phyloP scores from a whole-genome alignment of 2,888 invertebrate species.

The Orthonychiurus folsomi region DNA sequence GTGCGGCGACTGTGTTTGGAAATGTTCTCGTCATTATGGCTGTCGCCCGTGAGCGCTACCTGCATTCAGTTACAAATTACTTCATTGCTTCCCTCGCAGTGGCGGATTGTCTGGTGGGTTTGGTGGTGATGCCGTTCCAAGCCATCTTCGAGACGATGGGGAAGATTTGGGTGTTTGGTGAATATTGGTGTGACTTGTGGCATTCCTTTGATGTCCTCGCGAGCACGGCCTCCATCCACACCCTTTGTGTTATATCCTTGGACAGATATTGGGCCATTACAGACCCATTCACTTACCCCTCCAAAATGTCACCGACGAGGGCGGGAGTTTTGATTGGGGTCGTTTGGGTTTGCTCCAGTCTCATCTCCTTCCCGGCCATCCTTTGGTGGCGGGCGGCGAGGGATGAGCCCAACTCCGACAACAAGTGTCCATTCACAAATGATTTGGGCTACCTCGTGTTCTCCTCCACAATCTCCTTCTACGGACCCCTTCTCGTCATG shows the following conservation, averaged over 20 bases:
- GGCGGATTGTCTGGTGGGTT: constrained; percentile 89
- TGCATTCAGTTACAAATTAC: constrained; percentile 95
- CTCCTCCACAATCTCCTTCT: constrained; percentile 95
- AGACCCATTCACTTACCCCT: constrained; percentile 94
- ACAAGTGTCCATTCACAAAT: constrained; percentile 92
- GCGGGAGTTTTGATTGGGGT: constrained; percentile 80
- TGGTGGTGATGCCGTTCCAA: constrained; percentile 96
- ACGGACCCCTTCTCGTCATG: constrained; percentile 92
- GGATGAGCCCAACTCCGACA: constrained; percentile 61
- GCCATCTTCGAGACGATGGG: constrained; percentile 80
- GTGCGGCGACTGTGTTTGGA: constrained; percentile 86
- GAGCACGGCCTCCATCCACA: constrained; percentile 93
- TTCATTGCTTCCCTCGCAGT: constrained; percentile 94
- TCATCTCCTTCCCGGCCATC: constrained; percentile 97
- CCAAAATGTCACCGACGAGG: constrained; percentile 79
- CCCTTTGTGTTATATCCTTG: constrained; percentile 90
- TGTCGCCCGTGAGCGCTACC: constrained; percentile 80
- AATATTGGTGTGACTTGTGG: constrained; percentile 96
- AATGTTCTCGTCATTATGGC: constrained; percentile 90
- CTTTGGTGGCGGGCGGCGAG: constrained; percentile 89
- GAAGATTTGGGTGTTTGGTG: constrained; percentile 88
- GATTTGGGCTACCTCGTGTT: constrained; percentile 92
- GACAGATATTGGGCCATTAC: constrained; percentile 99
- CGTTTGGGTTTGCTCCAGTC: constrained; percentile 93
- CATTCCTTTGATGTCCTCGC: constrained; percentile 92